These are phyloP conservation scores for Endomychus coccineus DNA, from an alignment of 2,888 invertebrate species.

Conservation along the genomic window DNA sequence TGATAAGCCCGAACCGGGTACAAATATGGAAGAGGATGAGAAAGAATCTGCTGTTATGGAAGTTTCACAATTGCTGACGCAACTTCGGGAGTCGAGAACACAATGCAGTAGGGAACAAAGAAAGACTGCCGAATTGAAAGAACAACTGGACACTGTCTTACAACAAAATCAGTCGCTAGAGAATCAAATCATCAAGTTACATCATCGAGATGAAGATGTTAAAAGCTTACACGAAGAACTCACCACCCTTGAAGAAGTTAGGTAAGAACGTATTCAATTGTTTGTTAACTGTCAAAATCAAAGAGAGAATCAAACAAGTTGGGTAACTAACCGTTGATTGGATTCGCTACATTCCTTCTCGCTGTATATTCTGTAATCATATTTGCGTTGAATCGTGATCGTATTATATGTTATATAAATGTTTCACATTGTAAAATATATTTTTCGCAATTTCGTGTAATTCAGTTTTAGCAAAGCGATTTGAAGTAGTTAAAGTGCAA, in stretches of 20 bases:
- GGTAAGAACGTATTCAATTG: slow-evolving; percentile 47
- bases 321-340: background rate
- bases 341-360: background rate
- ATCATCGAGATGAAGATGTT: slow-evolving; percentile 64
- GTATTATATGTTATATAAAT: no score
- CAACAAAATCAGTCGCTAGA: slow-evolving; percentile 66
- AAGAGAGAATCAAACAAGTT: no score
- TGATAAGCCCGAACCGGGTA: no score
- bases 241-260: slow-evolving; percentile 75
- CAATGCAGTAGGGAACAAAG: slow-evolving; percentile 65
- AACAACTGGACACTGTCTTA: slow-evolving; percentile 63
- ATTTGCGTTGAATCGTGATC: no score
- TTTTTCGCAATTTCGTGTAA: no score
- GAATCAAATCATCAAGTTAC: slow-evolving; percentile 59
- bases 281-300: no score
- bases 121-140: slow-evolving; percentile 66
- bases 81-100: slow-evolving; percentile 62
- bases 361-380: no score
- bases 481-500: no score
- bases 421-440: no score
- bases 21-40: no score
- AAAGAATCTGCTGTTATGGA: no score
- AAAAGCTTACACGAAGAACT: slow-evolving; percentile 79
- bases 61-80: slow-evolving; percentile 53
- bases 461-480: no score